phyloP scores from a whole-genome alignment of 2,888 invertebrate genomes.

The Lithophane semibrunnea region DNA sequence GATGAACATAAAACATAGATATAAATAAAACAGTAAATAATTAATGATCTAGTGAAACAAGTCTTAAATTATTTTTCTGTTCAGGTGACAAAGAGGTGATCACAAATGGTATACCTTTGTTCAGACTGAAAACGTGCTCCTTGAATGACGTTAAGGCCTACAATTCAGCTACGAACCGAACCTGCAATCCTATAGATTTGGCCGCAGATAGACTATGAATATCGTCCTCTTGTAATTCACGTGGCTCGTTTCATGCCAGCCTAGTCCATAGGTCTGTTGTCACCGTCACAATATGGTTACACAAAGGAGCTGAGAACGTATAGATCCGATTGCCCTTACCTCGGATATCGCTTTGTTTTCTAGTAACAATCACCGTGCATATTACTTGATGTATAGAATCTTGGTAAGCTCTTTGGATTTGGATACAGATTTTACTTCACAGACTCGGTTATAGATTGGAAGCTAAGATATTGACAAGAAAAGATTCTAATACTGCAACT shows the following conservation, averaged over 20 bases:
- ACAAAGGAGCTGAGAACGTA: conserved; percentile 51
- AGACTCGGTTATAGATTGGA: neutral
- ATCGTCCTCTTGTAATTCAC: conserved; percentile 45
- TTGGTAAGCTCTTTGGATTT: conserved; percentile 11
- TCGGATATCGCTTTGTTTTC: conserved; percentile 55
- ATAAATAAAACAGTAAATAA: neutral
- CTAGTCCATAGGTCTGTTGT: conserved; percentile 37
- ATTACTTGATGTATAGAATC: conserved; percentile 20
- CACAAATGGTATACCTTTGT: conserved; percentile 14
- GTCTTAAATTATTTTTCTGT: neutral
- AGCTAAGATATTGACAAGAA: neutral
- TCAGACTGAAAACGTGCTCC: neutral
- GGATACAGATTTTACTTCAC: neutral
- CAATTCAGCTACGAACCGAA: conserved; percentile 36
- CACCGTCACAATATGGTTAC: conserved; percentile 47
- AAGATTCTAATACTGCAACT: neutral
- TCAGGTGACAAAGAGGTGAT: neutral
- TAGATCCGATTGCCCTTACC: conserved; percentile 43
- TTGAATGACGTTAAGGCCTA: conserved; percentile 10
- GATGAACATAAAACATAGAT: neutral
- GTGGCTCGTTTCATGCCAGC: conserved; percentile 40
- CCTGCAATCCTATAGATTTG: conserved; percentile 47
- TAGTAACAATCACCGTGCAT: conserved; percentile 38
- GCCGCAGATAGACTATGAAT: conserved; percentile 29
- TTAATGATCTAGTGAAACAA: neutral